Evolutionary conservation across 2,888 invertebrate species (phyloP).

Genomic region (Bellardia pandia): DNA sequence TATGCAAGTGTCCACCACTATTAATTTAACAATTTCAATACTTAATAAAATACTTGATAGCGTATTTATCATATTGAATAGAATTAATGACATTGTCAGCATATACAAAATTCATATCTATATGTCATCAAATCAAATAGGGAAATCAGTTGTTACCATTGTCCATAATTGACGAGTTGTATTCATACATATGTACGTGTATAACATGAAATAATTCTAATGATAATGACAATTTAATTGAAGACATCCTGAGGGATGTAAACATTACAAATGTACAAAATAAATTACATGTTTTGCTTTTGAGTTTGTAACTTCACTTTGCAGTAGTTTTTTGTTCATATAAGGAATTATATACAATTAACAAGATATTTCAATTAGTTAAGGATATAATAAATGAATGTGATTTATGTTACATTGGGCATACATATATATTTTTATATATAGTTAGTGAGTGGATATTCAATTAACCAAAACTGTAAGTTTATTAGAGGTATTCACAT

Average conservation of each 20-base stretch:
- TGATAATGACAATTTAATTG: slow-evolving; percentile 38
- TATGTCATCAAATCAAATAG: slow-evolving; percentile 34
- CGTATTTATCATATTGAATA: slow-evolving; percentile 37
- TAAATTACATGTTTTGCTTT: not conserved
- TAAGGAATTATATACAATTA: not conserved
- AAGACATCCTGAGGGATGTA: slow-evolving; percentile 19
- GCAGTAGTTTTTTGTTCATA: not conserved
- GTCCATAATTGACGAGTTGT: not conserved
- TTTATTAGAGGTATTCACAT: too few relatives aligned
- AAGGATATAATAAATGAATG: not conserved
- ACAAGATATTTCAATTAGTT: slow-evolving; percentile 16
- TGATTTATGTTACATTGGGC: not conserved
- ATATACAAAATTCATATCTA: not conserved
- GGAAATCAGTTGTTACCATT: slow-evolving; percentile 6
- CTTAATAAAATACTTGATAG: slow-evolving; percentile 38
- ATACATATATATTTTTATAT: too few relatives aligned
- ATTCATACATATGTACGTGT: not conserved
- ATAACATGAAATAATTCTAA: not conserved
- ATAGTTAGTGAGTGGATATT: too few relatives aligned
- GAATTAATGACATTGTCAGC: slow-evolving; percentile 34
- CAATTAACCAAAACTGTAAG: too few relatives aligned
- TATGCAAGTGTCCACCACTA: not conserved
- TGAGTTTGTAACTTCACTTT: not conserved
- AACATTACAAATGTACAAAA: not conserved
- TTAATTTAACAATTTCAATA: slow-evolving; percentile 8